Conservation (phyloP, 2,797 vertebrate genomes). For the Halcyon smyrnensis region DNA sequence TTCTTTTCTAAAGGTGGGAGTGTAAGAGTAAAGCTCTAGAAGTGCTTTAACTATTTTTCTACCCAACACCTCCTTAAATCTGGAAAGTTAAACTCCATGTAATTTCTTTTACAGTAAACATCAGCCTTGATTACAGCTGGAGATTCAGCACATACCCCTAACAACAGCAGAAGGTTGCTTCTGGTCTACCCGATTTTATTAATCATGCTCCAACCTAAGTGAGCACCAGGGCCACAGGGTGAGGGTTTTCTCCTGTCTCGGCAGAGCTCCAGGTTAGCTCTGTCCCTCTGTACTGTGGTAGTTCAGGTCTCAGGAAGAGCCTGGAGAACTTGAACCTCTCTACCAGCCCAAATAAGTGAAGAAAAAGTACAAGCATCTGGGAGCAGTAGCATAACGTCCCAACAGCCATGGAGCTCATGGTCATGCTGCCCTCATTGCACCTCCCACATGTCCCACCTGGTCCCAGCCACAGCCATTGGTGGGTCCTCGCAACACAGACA, state of each 20-base stretch:
- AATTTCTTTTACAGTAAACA: neutral
- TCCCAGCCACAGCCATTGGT: neutral
- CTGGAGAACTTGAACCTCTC: neutral
- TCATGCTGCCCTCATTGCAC: accelerated
- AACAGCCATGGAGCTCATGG: accelerated
- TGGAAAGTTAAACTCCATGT: neutral
- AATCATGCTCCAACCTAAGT: neutral
- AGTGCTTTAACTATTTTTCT: neutral
- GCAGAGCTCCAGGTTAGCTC: neutral
- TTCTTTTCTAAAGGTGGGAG: neutral
- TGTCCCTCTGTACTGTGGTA: neutral
- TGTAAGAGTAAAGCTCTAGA: neutral
- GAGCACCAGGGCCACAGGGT: neutral
- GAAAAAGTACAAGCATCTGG: neutral
- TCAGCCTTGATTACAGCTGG: neutral
- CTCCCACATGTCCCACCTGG: accelerated
- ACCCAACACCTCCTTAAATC: neutral
- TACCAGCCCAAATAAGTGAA: accelerated
- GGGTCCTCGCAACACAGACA: neutral
- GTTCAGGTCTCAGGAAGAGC: neutral
- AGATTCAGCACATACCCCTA: neutral
- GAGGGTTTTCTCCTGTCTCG: neutral
- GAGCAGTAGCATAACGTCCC: neutral
- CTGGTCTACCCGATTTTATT: neutral
- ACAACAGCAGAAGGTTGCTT: neutral